Conservation (phyloP, 2,888 invertebrate genomes). For the Cryptocephalus moraei region DNA sequence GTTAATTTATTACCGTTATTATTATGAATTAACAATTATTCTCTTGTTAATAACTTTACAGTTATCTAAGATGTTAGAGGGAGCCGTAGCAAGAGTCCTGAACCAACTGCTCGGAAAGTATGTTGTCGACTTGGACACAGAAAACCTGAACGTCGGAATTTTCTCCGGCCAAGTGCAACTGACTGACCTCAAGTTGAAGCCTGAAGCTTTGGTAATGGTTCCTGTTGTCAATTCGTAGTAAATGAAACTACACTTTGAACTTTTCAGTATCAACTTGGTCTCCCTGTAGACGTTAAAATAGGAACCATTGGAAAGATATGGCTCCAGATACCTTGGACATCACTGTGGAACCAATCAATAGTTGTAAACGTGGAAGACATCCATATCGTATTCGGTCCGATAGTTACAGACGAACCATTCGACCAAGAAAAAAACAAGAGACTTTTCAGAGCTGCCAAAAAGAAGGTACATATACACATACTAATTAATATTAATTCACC, state of each 20-base stretch:
- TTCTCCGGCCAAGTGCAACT: constrained; percentile 73
- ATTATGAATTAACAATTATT: too few species aligned
- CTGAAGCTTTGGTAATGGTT: constrained; percentile 63
- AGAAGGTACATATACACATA: constrained; percentile 36
- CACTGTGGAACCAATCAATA: constrained; percentile 63
- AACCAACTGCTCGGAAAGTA: constrained; percentile 75
- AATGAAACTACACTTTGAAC: not conserved
- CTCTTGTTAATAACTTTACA: too few species aligned
- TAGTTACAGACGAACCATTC: constrained; percentile 54
- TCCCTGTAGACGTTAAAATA: constrained; percentile 73
- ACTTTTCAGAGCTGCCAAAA: constrained; percentile 61
- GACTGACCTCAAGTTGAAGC: constrained; percentile 65
- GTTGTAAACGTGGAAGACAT: constrained; percentile 67
- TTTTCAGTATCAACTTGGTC: constrained; percentile 63
- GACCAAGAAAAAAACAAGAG: constrained; percentile 65
- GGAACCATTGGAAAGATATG: constrained; percentile 68
- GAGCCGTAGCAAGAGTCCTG: constrained; percentile 66
- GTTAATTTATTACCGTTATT: too few species aligned
- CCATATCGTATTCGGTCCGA: constrained; percentile 65
- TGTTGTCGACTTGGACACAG: constrained; percentile 71
- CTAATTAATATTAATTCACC: too few species aligned
- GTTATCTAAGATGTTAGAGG: constrained; percentile 55
- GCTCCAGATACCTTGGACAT: constrained; percentile 70
- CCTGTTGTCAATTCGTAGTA: too few species aligned
- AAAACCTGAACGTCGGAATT: constrained; percentile 74